Evolutionary conservation across 2,113 vertebrate genomes (phyloP), one percentile per base, ranked within the genome.

Genomic region (Mohoua ochrocephala): DNA sequence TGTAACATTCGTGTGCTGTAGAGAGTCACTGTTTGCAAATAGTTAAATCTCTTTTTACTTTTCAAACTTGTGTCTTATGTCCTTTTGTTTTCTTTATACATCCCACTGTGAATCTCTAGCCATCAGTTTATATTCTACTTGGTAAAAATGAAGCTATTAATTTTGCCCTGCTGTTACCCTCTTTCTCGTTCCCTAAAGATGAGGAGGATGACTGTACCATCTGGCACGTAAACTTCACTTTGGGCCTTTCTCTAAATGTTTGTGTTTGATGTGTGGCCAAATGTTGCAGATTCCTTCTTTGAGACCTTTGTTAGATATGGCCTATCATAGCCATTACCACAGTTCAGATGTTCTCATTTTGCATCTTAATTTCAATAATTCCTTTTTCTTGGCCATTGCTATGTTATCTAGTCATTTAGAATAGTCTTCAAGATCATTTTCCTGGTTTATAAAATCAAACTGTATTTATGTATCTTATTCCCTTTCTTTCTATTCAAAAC

Each of bases 351-450:
- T 91, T 91, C 92, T 86, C 74, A 65, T 70, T 95, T 93, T 88
- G 83, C 59, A 70, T 92, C 54, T 56, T 86, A 80, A 88, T 95
- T 95, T 60, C 85, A 77, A 6, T 73, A 90, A 90, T 90, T 88
- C 75, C 85, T 95, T 97, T 91, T 94, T 88, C 71, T 96, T 97
- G 96, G 95, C 85, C 42, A 80, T 20, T 79, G 30, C 14, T 59
- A 5, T 97, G 91, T 96, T 96, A 94, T 95, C 59, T 74, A 91
- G 91, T 88, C 2, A 77, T 95, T 93, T 92, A 70, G 59, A 80
- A 82, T 86, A 92, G 80, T 92, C 76, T 88, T 47, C 42, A 80
- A 81, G 83, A 94, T 91, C 67, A 18, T 93, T 88, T 92, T 92
- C n/a, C 28, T 80, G 63, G 49, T 93, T 91, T 88, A 45, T 86